These are phyloP conservation scores for Noctua janthina DNA, from an alignment of 2,888 invertebrate genomes.

Conservation along the genomic window DNA sequence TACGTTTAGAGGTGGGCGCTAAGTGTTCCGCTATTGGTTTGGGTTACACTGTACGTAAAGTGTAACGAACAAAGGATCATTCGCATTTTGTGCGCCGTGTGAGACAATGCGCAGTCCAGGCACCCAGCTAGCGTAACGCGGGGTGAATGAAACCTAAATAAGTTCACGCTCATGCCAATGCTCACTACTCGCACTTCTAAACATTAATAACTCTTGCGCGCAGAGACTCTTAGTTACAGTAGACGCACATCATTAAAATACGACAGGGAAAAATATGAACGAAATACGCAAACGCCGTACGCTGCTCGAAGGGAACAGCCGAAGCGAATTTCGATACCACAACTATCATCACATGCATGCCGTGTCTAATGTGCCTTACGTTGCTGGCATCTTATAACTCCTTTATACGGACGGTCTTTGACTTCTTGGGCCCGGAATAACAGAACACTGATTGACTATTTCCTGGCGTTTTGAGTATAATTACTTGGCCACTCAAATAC, in stretches of 20 bases:
- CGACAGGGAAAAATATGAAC: slow-evolving; percentile 58
- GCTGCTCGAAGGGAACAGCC: slow-evolving; percentile 66
- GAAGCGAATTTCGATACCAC: slow-evolving; percentile 69
- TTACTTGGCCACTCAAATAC: slow-evolving; percentile 71
- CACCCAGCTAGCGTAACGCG: slow-evolving; percentile 84
- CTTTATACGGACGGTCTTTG: slow-evolving; percentile 81
- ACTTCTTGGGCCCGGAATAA: slow-evolving; percentile 77
- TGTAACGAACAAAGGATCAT: slow-evolving; percentile 88
- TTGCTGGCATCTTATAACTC: slow-evolving; percentile 74
- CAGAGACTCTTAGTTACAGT: slow-evolving; percentile 58
- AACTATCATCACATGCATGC: slow-evolving; percentile 77
- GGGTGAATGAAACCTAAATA: slow-evolving; percentile 88
- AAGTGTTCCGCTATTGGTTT: slow-evolving; percentile 82
- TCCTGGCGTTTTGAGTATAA: slow-evolving; percentile 75
- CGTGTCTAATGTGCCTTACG: slow-evolving; percentile 82
- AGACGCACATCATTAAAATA: slow-evolving; percentile 63
- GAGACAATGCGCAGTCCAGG: slow-evolving; percentile 85
- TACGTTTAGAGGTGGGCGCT: slow-evolving; percentile 83
- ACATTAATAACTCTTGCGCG: slow-evolving; percentile 62
- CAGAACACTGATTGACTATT: slow-evolving; percentile 80
- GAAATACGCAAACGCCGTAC: slow-evolving; percentile 59
- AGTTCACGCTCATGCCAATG: slow-evolving; percentile 77
- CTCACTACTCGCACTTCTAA: slow-evolving; percentile 64
- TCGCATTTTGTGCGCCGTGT: slow-evolving; percentile 80
- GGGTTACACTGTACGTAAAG: slow-evolving; percentile 83